phyloP scores from a whole-genome alignment of 2,888 invertebrate genomes.

The Agrochola circellaris region DNA sequence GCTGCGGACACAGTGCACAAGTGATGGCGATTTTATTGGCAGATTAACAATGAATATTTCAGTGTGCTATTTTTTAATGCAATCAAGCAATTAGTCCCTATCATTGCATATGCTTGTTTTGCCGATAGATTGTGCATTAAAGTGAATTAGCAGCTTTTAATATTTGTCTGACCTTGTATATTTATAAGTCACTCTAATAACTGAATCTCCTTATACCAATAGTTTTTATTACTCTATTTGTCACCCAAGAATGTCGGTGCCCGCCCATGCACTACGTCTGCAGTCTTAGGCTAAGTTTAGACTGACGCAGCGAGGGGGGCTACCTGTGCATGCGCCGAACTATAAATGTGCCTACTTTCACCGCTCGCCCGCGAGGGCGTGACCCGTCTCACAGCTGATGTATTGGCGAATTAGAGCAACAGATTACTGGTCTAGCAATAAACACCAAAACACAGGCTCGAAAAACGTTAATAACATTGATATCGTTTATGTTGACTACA shows the following conservation, averaged over 20 bases:
- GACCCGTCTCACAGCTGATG: constrained; percentile 80
- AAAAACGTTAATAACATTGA: constrained; percentile 12
- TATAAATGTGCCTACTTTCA: constrained; percentile 83
- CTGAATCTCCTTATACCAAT: constrained; percentile 7
- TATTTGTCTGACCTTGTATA: background rate
- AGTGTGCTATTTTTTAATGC: background rate
- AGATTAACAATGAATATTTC: background rate
- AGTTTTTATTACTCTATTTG: constrained; percentile 13
- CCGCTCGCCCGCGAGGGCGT: constrained; percentile 75
- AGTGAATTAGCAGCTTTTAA: too few species aligned
- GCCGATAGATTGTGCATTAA: background rate
- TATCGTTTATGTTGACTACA: background rate
- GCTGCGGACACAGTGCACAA: constrained; percentile 48
- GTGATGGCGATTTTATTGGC: constrained; percentile 46
- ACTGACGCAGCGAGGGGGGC: constrained; percentile 68
- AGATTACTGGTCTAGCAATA: constrained; percentile 58
- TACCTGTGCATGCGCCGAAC: constrained; percentile 74
- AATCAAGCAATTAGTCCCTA: background rate
- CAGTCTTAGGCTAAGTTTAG: constrained; percentile 75
- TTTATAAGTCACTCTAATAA: background rate
- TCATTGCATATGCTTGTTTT: background rate
- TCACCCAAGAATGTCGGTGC: constrained; percentile 33
- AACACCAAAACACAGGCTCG: constrained; percentile 41
- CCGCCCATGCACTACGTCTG: constrained; percentile 50
- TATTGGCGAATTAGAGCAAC: constrained; percentile 74